Evolutionary conservation across 2,113 vertebrate genomes (phyloP), one percentile per base, ranked within the genome.

Genomic region (Lasiurus cinereus): DNA sequence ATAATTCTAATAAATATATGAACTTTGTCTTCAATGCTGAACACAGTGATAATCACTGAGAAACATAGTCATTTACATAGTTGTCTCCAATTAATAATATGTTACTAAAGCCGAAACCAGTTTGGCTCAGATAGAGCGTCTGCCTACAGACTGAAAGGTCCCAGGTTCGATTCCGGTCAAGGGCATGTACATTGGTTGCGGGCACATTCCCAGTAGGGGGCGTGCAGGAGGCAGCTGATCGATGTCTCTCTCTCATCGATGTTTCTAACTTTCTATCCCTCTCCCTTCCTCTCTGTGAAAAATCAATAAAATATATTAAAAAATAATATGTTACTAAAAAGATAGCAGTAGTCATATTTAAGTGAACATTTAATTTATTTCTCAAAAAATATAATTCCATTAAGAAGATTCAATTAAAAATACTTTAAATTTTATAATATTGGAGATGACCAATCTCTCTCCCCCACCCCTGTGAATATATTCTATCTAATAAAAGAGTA

Each of bases 271-370:
- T 39, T 39, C 39, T 39, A 39, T 39, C 39, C 39, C 39, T 39
- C 39, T 39, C 39, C 39, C 39, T 39, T 39, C 39, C 3, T 39
- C 39, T 39, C 39, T 39, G 39, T 39, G 39, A 39, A 39, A 39
- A 39, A 39, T 39, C 39, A 39, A 39, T 39, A 39, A 39, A 39
- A 39, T 39, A 39, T 39, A 39, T 39, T 39, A 39, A 39, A 39
- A 39, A 78, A 84, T 83, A 78, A 43, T n/a, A 79, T 84, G 11
- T 36, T 80, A 69, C 48, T 67, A 52, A 74, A 92, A 94, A 79
- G 31, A 43, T 79, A n/a, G 29, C 13, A 69, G 33, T 83, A 83
- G 46, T 83, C 62, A 83, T 33, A 83, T 54, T 94, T 54, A 83
- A 48, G 43, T 88, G 67, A 82, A 54, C 8, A 74, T 67, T 67